Percentiles rank a stretch among this genome's conserved stretches.
These are phyloP conservation scores for Hedychridium roseum DNA, from an alignment of 2,888 invertebrate species.

Conservation along the genomic window DNA sequence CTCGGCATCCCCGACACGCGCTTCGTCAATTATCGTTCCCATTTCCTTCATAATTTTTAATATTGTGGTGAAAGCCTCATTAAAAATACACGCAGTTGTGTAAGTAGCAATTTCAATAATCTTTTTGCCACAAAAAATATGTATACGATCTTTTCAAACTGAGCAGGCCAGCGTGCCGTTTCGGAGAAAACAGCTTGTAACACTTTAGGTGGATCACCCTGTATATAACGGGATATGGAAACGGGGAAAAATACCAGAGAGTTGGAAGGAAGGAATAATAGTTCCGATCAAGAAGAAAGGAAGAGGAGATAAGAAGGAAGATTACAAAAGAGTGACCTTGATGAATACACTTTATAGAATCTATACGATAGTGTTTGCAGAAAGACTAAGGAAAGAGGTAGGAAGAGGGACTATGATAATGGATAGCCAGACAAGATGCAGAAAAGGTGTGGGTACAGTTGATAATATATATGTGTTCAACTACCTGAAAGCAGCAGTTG, in stretches of 20 bases:
- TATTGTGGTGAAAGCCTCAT: too few relatives aligned
- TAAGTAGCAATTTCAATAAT: too few relatives aligned
- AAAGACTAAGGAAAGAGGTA: slow-evolving; percentile 9
- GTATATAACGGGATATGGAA: too few relatives aligned
- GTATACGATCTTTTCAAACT: too few relatives aligned
- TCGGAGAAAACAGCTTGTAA: too few relatives aligned
- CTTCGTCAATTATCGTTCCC: too few relatives aligned
- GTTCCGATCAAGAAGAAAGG: slow-evolving; percentile 4
- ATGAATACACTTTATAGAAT: neutral
- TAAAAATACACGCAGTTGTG: too few relatives aligned
- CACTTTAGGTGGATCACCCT: too few relatives aligned
- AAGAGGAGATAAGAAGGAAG: neutral
- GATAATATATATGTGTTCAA: slow-evolving; percentile 11
- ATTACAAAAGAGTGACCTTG: slow-evolving; percentile 4
- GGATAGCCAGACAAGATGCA: slow-evolving; percentile 5
- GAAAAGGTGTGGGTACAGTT: slow-evolving; percentile 10
- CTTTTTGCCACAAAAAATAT: too few relatives aligned
- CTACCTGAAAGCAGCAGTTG: slow-evolving; percentile 2
- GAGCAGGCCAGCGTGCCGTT: too few relatives aligned
- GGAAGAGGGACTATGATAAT: slow-evolving; percentile 7
- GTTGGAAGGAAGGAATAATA: slow-evolving; percentile 2
- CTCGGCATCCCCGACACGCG: too few relatives aligned
- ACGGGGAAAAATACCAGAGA: slow-evolving; percentile 6
- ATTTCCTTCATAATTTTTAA: too few relatives aligned
- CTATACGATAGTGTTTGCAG: neutral